These are phyloP conservation scores for Crotalus viridis DNA, from an alignment of 2,113 vertebrate genomes.

Conservation along the genomic window DNA sequence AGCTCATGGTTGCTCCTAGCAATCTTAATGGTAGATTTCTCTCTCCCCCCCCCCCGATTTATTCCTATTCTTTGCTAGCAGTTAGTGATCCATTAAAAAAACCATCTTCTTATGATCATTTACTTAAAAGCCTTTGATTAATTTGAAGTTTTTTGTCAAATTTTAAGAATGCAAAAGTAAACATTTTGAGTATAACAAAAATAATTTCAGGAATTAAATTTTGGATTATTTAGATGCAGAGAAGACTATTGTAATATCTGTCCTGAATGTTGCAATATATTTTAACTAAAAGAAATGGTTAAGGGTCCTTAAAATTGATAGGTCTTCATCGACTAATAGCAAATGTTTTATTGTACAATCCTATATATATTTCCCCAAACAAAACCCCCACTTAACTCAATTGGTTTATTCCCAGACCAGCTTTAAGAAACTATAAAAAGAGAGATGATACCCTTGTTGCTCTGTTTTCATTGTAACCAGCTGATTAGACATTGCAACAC, in stretches of 20 bases:
- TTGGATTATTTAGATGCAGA: not conserved
- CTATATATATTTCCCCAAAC: not conserved
- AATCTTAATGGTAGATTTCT: not conserved
- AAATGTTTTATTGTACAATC: not conserved
- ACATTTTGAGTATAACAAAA: not conserved
- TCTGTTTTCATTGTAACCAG: not conserved
- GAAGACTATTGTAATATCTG: not conserved
- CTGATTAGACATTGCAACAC: not conserved
- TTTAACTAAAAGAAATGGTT: not conserved
- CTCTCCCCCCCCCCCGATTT: not conserved
- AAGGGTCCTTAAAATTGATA: accelerated
- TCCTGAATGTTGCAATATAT: not conserved
- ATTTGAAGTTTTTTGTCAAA: not conserved
- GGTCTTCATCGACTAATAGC: not conserved
- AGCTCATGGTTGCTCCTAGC: not conserved
- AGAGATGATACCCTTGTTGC: not conserved
- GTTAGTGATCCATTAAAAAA: not conserved
- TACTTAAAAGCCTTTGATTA: not conserved
- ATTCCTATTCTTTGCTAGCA: not conserved
- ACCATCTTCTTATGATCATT: not conserved
- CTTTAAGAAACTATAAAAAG: not conserved
- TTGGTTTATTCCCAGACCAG: not conserved
- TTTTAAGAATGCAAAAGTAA: not conserved
- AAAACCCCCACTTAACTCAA: not conserved
- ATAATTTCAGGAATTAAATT: not conserved